phyloP scores from a whole-genome alignment of 2,888 invertebrate species.

The Ypsolopha scabrella region DNA sequence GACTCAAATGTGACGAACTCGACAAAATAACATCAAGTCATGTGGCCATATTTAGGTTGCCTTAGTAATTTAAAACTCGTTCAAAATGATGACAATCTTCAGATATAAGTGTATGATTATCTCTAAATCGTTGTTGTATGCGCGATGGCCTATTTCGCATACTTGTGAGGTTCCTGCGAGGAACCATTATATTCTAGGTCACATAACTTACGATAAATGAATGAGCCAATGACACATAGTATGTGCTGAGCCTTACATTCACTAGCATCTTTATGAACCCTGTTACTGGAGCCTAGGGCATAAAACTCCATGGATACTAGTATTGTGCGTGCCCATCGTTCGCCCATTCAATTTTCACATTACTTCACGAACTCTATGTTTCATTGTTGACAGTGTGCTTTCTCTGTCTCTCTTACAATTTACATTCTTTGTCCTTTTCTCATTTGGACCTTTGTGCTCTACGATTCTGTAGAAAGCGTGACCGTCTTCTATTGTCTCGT shows the following conservation, averaged over 20 bases:
- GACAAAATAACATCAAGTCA: too few relatives aligned
- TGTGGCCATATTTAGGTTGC: too few relatives aligned
- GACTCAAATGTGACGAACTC: too few relatives aligned
- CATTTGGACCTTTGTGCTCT: constrained; percentile 5
- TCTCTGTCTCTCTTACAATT: constrained; percentile 2
- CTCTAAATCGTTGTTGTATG: too few relatives aligned
- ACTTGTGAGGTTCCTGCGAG: too few relatives aligned
- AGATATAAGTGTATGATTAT: too few relatives aligned
- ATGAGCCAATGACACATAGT: constrained; percentile 41
- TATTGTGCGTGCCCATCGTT: constrained; percentile 16
- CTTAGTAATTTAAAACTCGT: too few relatives aligned
- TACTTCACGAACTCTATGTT: constrained; percentile 45
- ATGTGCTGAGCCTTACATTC: too few relatives aligned
- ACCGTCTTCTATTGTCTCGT: background rate
- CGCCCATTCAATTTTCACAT: constrained; percentile 50
- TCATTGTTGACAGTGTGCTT: constrained; percentile 32
- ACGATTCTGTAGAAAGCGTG: constrained; percentile 4
- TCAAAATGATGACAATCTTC: too few relatives aligned
- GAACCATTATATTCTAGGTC: background rate
- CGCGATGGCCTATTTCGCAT: too few relatives aligned
- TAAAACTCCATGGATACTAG: constrained; percentile 11
- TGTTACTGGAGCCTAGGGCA: constrained; percentile 14
- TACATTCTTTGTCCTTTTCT: constrained; percentile 19
- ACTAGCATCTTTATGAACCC: background rate
- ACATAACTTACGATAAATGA: constrained; percentile 36